Evolutionary conservation across 35 echinoderm and acorn worm species (phyloP).

Genomic region (Apostichopus parvimensis): DNA sequence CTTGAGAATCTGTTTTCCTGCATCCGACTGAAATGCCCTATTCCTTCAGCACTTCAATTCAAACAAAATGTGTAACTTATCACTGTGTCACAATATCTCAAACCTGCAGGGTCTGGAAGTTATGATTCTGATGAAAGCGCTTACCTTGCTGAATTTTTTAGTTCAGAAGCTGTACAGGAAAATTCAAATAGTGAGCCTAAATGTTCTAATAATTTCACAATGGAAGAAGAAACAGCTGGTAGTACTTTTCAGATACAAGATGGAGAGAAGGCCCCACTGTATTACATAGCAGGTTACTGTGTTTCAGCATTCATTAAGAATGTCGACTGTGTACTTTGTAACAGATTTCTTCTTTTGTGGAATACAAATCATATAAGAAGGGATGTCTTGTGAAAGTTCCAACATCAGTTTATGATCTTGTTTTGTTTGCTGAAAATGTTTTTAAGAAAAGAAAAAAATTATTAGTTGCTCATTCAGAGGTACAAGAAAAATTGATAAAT

Average conservation of each 20-base stretch:
- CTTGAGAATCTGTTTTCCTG: background rate
- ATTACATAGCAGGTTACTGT: constrained; percentile 5
- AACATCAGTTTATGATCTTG: too few species aligned
- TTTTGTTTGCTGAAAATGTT: background rate
- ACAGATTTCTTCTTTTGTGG: background rate
- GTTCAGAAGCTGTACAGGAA: background rate
- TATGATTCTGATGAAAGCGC: constrained; percentile 29
- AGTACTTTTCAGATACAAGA: background rate
- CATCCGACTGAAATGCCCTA: background rate
- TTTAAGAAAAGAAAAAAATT: background rate
- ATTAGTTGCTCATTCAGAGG: background rate
- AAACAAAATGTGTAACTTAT: constrained; percentile 4
- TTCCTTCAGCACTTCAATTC: background rate
- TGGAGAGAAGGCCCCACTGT: background rate
- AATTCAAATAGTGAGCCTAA: background rate
- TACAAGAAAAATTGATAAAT: background rate
- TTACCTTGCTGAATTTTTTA: constrained; percentile 15
- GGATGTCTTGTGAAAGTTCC: too few species aligned
- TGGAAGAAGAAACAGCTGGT: background rate
- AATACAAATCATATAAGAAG: background rate
- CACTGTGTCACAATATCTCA: constrained; percentile 18
- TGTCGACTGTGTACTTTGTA: background rate
- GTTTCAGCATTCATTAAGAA: background rate
- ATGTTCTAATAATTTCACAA: background rate
- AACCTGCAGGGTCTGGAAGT: background rate